phyloP scores from a whole-genome alignment of 1,140 invertebrate species.

The Papilio xuthus region DNA sequence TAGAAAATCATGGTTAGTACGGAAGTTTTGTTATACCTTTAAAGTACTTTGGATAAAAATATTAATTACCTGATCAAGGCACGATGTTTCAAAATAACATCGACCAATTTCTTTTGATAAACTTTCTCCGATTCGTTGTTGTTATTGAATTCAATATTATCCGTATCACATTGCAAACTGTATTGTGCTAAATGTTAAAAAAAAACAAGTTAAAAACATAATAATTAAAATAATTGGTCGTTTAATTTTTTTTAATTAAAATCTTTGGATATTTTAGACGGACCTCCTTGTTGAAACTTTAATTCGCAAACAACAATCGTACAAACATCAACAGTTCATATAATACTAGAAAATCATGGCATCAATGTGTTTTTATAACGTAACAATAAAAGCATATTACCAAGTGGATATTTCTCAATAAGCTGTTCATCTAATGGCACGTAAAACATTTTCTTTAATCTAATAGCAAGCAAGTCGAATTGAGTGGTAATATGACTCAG shows the following conservation, averaged over 20 bases:
- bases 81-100: slow-evolving; percentile 51
- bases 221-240: not conserved
- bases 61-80: slow-evolving; percentile 48
- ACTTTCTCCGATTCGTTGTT: slow-evolving; percentile 41
- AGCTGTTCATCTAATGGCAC: slow-evolving; percentile 62
- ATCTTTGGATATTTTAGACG: too few species aligned
- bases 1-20: too few species aligned
- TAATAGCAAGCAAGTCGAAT: slow-evolving; percentile 59
- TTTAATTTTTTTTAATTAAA: too few species aligned
- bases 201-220: too few species aligned
- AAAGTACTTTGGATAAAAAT: not conserved
- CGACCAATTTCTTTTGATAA: slow-evolving; percentile 46
- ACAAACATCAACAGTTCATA: too few species aligned
- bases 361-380: too few species aligned
- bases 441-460: slow-evolving; percentile 54
- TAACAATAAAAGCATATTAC: slow-evolving; percentile 44
- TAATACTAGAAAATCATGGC: too few species aligned
- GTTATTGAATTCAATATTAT: not conserved
- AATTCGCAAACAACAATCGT: too few species aligned
- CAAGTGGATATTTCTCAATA: slow-evolving; percentile 53
- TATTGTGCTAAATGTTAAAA: slow-evolving; percentile 40
- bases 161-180: slow-evolving; percentile 27
- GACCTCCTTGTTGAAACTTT: too few species aligned
- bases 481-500: slow-evolving; percentile 67
- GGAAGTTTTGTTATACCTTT: too few species aligned